Evolutionary conservation across 2,797 vertebrate genomes (phyloP), one percentile per base, ranked within the genome.

Genomic region (Tachyglossus aculeatus): DNA sequence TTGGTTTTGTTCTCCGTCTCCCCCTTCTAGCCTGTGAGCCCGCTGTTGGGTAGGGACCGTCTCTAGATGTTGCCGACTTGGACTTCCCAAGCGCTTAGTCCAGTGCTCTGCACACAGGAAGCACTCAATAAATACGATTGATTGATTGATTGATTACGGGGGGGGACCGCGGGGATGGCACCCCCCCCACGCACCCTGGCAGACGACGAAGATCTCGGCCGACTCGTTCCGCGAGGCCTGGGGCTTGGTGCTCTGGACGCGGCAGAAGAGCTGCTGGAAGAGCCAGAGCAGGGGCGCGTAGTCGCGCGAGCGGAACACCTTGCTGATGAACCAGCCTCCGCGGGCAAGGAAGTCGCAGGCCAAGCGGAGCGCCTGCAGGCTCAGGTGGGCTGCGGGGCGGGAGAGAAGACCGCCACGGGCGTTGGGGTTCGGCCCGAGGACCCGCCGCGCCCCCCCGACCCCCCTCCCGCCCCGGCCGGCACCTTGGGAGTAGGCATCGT

Each of bases 241-340:
- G 0, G 98, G 98, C 29, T 99, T 99, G 63, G 98, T 99, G 78
- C 97, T 95, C 83, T 97, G 96, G 13, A 99, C 97, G 62, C 96
- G 98, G 72, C 82, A 94, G 83, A 99, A 99, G 73, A 99, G 94
- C 90, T 99, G 96, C 90, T 98, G 96, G 86, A 99, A 98, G 85
- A 99, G 98, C 98, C 98, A 99, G 6, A 99, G 88, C 2, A 99
- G 93, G 0, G 98, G 95, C 79, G 98, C 97, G 81, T 99, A 99
- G 84, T 99, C 98, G 64, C 96, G 95, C 38, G 98, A 99, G 51
- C 98, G 96, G 80, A 99, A 99, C 11, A 99, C 95, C 82, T 99
- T 99, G 6, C 96, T 99, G 88, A 99, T 94, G 43, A 99, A 99
- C 43, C 94, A 96, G 52, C 98, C 98, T 0, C 97, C 97, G 80